A percentile compares a stretch with the other conserved stretches of the same genome.
Conservation (phyloP, 2,797 vertebrate species). For the Macroramphosus scolopax region DNA sequence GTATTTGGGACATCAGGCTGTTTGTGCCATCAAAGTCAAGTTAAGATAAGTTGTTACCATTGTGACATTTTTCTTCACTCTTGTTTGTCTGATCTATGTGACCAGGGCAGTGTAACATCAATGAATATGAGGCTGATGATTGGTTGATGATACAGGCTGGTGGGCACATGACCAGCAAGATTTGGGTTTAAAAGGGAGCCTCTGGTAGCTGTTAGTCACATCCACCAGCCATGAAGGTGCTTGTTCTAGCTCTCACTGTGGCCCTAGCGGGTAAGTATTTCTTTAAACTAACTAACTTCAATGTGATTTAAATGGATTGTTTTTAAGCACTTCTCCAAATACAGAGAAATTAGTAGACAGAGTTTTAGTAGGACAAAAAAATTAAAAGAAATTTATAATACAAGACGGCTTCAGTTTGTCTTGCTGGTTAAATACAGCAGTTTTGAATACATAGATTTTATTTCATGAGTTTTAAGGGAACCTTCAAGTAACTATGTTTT, state of each 20-base stretch:
- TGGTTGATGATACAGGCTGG: conserved; percentile 60
- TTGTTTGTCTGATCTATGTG: conserved; percentile 27
- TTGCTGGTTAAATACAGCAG: no score
- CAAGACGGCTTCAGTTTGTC: no score
- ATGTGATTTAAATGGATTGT: no score
- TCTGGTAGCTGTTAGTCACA: conserved; percentile 11
- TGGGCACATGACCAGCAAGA: conserved; percentile 19
- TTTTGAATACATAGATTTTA: neutral
- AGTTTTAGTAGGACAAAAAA: no score
- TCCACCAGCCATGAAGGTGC: conserved; percentile 66
- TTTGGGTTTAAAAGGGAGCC: conserved; percentile 45
- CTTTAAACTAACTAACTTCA: no score
- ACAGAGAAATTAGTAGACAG: no score
- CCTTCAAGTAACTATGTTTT: conserved; percentile 14
- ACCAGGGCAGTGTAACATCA: conserved; percentile 46
- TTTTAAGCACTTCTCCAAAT: no score
- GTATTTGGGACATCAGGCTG: conserved; percentile 9
- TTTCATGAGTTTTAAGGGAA: neutral
- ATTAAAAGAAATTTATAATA: no score
- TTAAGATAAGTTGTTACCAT: conserved; percentile 34
- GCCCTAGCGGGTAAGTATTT: conserved; percentile 66
- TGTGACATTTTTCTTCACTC: conserved; percentile 39
- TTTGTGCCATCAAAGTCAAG: conserved; percentile 30
- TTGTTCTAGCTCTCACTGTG: conserved; percentile 66
- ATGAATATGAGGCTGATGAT: conserved; percentile 15